These are phyloP conservation scores for Tachypleus tridentatus DNA, from an alignment of 1,140 invertebrate species.

Conservation along the genomic window DNA sequence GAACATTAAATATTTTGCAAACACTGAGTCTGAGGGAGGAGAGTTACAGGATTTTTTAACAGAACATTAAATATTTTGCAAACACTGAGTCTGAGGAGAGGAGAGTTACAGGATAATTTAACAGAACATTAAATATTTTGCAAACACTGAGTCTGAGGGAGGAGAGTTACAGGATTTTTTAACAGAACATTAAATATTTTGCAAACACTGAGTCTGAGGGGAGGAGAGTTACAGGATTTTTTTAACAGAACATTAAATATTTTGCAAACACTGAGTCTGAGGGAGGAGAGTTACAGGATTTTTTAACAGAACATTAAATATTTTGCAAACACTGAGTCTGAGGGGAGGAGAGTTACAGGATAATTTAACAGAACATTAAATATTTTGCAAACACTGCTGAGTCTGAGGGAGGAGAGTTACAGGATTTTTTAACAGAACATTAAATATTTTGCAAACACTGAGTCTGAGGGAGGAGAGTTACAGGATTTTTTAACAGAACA, in stretches of 20 bases:
- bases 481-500: slow-evolving; percentile 1
- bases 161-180: not conserved
- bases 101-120: slow-evolving; percentile 7
- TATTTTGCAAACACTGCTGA: not conserved
- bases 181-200: not conserved
- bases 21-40: not conserved
- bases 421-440: not conserved
- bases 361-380: not conserved
- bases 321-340: too few relatives aligned
- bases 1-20: not conserved
- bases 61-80: not conserved
- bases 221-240: slow-evolving; percentile 6
- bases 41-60: not conserved
- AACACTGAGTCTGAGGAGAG: too few relatives aligned
- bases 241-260: slow-evolving; percentile 1
- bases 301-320: not conserved
- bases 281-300: not conserved
- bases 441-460: not conserved
- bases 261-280: not conserved
- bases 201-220: too few relatives aligned
- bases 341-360: slow-evolving; percentile 4
- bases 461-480: not conserved
- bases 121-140: slow-evolving; percentile 1
- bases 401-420: not conserved
- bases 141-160: not conserved